Base-by-base conservation (phyloP, 2,888 invertebrate genomes). In the Zhuqinia jingwanae region DNA sequence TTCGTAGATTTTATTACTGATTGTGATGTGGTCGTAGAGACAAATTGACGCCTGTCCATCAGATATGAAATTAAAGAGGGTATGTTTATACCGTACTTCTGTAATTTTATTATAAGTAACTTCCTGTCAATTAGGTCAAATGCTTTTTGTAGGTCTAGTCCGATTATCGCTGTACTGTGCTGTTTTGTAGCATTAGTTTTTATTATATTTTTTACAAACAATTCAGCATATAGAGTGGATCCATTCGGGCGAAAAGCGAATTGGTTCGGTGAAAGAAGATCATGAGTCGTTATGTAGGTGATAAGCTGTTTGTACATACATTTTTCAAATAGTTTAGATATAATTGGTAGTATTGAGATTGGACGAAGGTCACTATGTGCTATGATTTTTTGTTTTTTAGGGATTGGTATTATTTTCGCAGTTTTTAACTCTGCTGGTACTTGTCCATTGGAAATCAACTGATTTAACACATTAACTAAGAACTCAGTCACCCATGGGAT, bases 371-470 rank as follows among this genome's bases (percentile, higher is more conserved):
- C 85, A 73, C 56, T 60, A 11, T 45, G 58, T 25, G 73, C 11
- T 17, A 0, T 45, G 0, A 47, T 1, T 17, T 60, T 15, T 5
- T 15, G 0, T 2, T 15, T 63, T 73, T 85, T 85, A 8, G 85
- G 70, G n/a, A 79, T 73, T 3, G 79, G 73, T 20, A 85, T 47
- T 2, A 85, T 79, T 75, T 77, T 77, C 1, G 77, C 77, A 3
- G 25, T 13, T 60, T 60, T 85, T 56, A 81, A 42, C 6, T 6
- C 6, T 1, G 36, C n/a, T 8, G 81, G 70, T 0, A 70, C 50
- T 3, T 2, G 5, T 56, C 25, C 70, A 1, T 5, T 2, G 1
- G 10, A 3, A 2, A 81, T 56, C 2, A 47, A 22, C 0, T 17
- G 13, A 42, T 81, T 81, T 3, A 70, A 70, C 1, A 81, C 1